These are phyloP conservation scores for Sceloporus tristichus DNA, from an alignment of 2,113 vertebrate species.

Conservation along the genomic window DNA sequence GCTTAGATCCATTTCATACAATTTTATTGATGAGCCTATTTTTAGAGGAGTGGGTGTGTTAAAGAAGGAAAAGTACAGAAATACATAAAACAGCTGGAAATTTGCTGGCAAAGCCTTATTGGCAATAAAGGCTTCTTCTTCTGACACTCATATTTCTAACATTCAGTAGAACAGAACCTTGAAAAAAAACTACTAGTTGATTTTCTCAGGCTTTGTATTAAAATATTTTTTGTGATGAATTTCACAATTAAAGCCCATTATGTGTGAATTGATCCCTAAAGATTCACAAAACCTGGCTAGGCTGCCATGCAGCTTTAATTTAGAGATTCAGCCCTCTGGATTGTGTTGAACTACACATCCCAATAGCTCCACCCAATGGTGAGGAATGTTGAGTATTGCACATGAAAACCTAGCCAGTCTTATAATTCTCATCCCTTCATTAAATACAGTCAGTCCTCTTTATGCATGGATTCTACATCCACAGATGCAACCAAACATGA, in stretches of 20 bases:
- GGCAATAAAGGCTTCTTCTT: neutral
- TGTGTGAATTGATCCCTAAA: neutral
- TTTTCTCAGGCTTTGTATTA: neutral
- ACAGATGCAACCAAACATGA: too few species aligned
- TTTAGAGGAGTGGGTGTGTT: neutral
- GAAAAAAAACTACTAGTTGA: neutral
- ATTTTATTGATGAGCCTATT: constrained; percentile 25
- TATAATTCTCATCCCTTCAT: too few species aligned
- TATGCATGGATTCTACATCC: too few species aligned
- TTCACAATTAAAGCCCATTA: neutral
- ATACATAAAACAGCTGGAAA: neutral
- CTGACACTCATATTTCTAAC: neutral
- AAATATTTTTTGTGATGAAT: neutral
- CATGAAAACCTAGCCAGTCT: too few species aligned
- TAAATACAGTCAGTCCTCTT: too few species aligned
- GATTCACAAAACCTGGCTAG: neutral
- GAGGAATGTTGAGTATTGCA: too few species aligned
- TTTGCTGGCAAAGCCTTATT: neutral
- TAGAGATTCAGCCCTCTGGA: neutral
- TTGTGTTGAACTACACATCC: too few species aligned
- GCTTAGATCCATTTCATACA: neutral
- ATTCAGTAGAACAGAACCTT: neutral
- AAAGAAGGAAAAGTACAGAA: neutral
- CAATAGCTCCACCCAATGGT: too few species aligned
- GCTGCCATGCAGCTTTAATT: neutral